Evolutionary conservation across 2,113 vertebrate genomes (phyloP), one percentile per base, ranked within the genome.

Genomic region (Empidonax traillii): DNA sequence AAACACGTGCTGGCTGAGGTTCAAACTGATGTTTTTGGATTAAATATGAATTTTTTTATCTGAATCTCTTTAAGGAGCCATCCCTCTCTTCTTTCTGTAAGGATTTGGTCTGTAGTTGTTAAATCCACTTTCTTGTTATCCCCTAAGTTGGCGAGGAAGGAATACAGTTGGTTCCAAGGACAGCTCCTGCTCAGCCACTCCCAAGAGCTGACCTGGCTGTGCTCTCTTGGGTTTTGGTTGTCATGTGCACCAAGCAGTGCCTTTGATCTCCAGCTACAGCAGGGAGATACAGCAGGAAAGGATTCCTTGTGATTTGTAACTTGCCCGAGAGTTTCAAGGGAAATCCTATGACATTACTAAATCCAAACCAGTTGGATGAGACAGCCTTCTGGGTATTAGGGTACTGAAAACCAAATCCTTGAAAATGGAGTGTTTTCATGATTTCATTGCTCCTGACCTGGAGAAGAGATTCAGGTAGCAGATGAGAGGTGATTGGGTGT

Each of bases 141-240:
- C 35, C 23, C 21, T 0, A 0, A 19, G 8, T 5, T 63, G 41
- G 30, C 4, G 8, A 87, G 59, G 46, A 68, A 51, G 35, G 31
- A 16, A 4, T 51, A 8, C 4, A 21, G 53, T 46, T 31, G 23
- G 35, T 41, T 73, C 15, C n/a, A 76, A 53, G 68, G 58, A 77
- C 39, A 46, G 52, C 53, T 87, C 39, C 37, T 77, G 49, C 72
- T 89, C 51, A 41, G 33, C 49, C 3, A 4, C 76, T 59, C 49
- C 4, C 3, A 28, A 35, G 53, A 61, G 25, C 72, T 0, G 0
- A 27, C 31, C 37, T 61, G 44, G 44, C 53, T 68, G 47, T 59
- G 3, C n/a, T 67, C 28, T 46, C 3, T 31, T 53, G n/a, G 4
- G 3, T 59, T 22, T n/a, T 41, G 35, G 20, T 65, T 89, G 46